These are phyloP conservation scores for Spinus pinus DNA, from an alignment of 2,797 vertebrate species.

Conservation along the genomic window DNA sequence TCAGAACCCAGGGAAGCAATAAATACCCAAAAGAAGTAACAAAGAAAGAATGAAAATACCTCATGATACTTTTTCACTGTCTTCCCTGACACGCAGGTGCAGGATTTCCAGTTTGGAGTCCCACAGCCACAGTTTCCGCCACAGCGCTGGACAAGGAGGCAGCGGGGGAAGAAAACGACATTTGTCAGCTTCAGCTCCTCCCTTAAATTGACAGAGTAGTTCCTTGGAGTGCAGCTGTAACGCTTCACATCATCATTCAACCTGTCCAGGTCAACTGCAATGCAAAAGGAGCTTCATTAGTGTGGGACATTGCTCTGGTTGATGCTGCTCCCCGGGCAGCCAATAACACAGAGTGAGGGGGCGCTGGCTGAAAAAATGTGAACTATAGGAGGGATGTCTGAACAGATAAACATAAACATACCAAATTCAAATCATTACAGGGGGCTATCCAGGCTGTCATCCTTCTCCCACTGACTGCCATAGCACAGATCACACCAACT, in stretches of 20 bases:
- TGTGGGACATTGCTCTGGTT: background rate
- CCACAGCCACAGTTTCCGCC: constrained; percentile 95
- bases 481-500: background rate
- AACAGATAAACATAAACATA: background rate
- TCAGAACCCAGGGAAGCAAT: background rate
- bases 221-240: constrained; percentile 95
- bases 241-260: constrained; percentile 91
- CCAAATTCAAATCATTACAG: background rate
- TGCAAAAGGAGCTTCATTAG: constrained; percentile 16
- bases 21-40: background rate
- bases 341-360: background rate
- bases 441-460: background rate
- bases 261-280: constrained; percentile 91
- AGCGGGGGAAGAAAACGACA: constrained; percentile 93
- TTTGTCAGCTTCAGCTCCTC: constrained; percentile 89
- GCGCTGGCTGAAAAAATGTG: background rate
- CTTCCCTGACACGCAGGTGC: constrained; percentile 85
- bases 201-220: constrained; percentile 92
- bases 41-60: constrained; percentile 73
- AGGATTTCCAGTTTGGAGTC: constrained; percentile 86
- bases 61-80: constrained; percentile 88
- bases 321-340: background rate
- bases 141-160: constrained; percentile 92
- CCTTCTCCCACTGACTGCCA: background rate
- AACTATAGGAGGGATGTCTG: background rate